Percentiles rank a stretch among this genome's conserved stretches.
These are phyloP conservation scores for Neoniphon sammara DNA, from an alignment of 2,797 vertebrate genomes.

Conservation along the genomic window DNA sequence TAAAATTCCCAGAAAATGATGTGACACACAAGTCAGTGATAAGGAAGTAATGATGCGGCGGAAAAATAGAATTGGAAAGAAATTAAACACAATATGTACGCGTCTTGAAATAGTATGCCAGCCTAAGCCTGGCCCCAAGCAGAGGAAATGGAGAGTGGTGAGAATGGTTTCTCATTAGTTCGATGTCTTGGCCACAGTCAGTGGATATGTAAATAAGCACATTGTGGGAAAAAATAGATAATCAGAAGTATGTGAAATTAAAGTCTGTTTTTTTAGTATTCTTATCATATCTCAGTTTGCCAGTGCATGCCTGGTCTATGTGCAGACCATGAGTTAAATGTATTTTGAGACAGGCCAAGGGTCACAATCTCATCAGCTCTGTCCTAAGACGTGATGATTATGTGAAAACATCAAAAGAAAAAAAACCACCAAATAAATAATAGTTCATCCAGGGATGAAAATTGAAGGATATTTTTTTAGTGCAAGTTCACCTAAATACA, in stretches of 20 bases:
- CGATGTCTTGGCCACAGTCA: constrained; percentile 50
- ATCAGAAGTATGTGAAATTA: constrained; percentile 43
- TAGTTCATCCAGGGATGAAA: constrained; percentile 19
- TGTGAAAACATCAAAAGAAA: constrained; percentile 27
- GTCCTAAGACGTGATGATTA: constrained; percentile 35
- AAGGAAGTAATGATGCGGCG: constrained; percentile 48
- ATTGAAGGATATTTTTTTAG: constrained; percentile 4
- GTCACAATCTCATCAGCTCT: constrained; percentile 54
- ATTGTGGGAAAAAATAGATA: constrained; percentile 24
- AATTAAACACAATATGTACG: constrained; percentile 36
- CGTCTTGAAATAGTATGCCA: constrained; percentile 37
- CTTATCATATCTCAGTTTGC: constrained; percentile 58
- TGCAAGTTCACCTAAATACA: not conserved
- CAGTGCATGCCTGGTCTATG: constrained; percentile 33
- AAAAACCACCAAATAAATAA: constrained; percentile 2
- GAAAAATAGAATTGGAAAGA: constrained; percentile 17
- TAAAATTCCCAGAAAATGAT: constrained; percentile 28
- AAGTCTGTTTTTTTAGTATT: constrained; percentile 44
- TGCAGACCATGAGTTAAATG: constrained; percentile 45
- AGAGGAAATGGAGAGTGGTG: constrained; percentile 56
- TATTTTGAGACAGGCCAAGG: constrained; percentile 30
- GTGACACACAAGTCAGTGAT: constrained; percentile 35
- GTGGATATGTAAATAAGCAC: constrained; percentile 64
- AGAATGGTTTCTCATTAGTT: constrained; percentile 69
- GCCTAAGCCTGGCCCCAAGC: constrained; percentile 65